Percentiles rank a stretch among this genome's conserved stretches.
phyloP scores from a whole-genome alignment of 2,113 vertebrate species.

The Rhodinocichla rosea region DNA sequence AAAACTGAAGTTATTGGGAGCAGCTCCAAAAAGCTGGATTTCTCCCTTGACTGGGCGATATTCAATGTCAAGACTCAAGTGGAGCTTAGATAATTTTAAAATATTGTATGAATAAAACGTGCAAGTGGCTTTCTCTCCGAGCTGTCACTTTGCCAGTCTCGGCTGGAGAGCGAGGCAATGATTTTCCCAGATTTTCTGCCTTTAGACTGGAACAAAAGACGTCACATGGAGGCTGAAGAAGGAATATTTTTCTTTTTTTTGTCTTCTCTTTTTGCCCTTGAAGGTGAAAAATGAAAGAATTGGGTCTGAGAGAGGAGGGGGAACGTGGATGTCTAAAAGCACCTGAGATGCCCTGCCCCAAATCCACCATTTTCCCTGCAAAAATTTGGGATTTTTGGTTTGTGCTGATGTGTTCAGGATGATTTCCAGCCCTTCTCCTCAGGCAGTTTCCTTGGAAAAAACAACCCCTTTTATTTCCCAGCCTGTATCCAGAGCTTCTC shows the following conservation, averaged over 20 bases:
- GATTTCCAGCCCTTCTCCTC: background rate
- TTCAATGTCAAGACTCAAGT: slow-evolving; percentile 15
- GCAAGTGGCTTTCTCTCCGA: slow-evolving; percentile 32
- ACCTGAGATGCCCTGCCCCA: background rate
- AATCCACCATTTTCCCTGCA: background rate
- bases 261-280: slow-evolving; percentile 18
- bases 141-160: slow-evolving; percentile 44
- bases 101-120: slow-evolving; percentile 55
- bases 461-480: background rate
- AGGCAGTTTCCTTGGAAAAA: background rate
- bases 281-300: slow-evolving; percentile 39
- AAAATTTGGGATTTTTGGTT: background rate
- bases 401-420: background rate
- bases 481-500: background rate
- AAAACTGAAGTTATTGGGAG: background rate
- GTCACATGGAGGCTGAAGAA: background rate
- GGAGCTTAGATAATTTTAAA: slow-evolving; percentile 56
- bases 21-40: background rate
- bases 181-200: slow-evolving; percentile 49
- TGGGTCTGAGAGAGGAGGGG: background rate
- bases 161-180: slow-evolving; percentile 34
- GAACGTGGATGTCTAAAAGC: background rate
- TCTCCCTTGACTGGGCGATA: slow-evolving; percentile 30
- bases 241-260: background rate
- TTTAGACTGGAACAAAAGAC: slow-evolving; percentile 49